Percentiles rank a stretch among this genome's conserved stretches.
phyloP scores from a whole-genome alignment of 2,797 vertebrate species.

The Lycodopsis pacificus region DNA sequence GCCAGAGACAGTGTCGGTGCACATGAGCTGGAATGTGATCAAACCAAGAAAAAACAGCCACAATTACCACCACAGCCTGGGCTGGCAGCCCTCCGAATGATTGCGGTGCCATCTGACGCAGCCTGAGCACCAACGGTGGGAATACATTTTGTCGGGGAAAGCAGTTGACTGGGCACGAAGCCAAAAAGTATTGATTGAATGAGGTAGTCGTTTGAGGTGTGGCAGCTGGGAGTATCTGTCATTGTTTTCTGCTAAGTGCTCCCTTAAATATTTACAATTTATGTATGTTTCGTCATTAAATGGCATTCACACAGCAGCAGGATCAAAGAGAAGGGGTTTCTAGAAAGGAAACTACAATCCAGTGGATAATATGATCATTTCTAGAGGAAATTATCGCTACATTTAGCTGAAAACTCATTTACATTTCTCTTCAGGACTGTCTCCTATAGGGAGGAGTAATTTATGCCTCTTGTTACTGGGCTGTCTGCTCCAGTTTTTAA shows the following conservation, averaged over 20 bases:
- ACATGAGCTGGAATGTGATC: conserved; percentile 62
- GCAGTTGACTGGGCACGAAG: conserved; percentile 34
- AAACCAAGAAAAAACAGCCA: conserved; percentile 58
- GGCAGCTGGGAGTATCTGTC: conserved; percentile 37
- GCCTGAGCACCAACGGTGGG: conserved; percentile 39
- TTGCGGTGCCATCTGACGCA: conserved; percentile 60
- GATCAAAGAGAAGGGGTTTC: conserved; percentile 39
- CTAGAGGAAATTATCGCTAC: conserved; percentile 32
- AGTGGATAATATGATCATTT: conserved; percentile 36
- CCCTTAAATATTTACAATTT: conserved; percentile 1
- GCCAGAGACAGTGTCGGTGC: conserved; percentile 48
- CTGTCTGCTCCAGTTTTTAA: conserved; percentile 73
- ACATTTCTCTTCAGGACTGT: conserved; percentile 56
- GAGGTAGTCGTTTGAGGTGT: conserved; percentile 43
- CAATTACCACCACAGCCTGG: conserved; percentile 58
- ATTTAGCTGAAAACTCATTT: conserved; percentile 62
- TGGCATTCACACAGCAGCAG: conserved; percentile 2
- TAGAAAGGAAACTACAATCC: conserved; percentile 10
- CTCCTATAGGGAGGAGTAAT: conserved; percentile 67
- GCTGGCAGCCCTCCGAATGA: conserved; percentile 52
- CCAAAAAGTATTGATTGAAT: conserved; percentile 49
- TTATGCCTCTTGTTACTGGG: conserved; percentile 69
- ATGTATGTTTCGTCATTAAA: conserved; percentile 20
- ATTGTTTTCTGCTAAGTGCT: conserved; percentile 22
- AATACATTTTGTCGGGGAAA: conserved; percentile 37